Conservation (phyloP, 2,888 invertebrate genomes). For the Tanaodytes sp. region DNA sequence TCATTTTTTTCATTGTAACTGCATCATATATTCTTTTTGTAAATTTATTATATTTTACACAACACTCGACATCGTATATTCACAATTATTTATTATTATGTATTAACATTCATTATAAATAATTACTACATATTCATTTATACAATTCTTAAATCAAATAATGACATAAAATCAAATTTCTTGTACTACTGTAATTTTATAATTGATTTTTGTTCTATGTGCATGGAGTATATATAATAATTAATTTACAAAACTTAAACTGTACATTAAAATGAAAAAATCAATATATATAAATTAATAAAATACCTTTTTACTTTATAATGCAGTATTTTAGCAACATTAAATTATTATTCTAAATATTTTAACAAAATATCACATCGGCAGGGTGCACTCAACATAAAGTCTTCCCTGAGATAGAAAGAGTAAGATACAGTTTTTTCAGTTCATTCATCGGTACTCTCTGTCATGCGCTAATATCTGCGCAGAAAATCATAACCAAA, state of each 20-base stretch:
- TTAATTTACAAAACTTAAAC: background rate
- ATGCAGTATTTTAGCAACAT: too few relatives aligned
- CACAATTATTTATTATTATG: too few relatives aligned
- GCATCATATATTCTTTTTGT: background rate
- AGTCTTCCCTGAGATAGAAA: too few relatives aligned
- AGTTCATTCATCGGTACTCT: constrained; percentile 1
- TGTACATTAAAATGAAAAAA: constrained; percentile 1
- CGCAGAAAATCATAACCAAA: too few relatives aligned
- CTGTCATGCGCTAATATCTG: constrained; percentile 2
- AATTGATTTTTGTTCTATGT: constrained; percentile 4
- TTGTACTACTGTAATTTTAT: background rate
- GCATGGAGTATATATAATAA: background rate
- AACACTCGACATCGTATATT: too few relatives aligned
- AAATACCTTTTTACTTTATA: too few relatives aligned
- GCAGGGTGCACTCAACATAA: background rate
- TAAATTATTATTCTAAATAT: background rate
- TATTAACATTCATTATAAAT: too few relatives aligned
- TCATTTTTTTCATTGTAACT: too few relatives aligned
- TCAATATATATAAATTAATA: background rate
- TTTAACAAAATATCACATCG: background rate
- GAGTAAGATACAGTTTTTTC: background rate
- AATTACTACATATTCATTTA: too few relatives aligned
- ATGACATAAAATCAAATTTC: too few relatives aligned
- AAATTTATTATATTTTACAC: too few relatives aligned
- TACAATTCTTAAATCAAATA: too few relatives aligned